Percentiles rank a stretch among this genome's conserved stretches.
These are phyloP conservation scores for Junonia oenone DNA, from an alignment of 2,888 invertebrate genomes.

Conservation along the genomic window DNA sequence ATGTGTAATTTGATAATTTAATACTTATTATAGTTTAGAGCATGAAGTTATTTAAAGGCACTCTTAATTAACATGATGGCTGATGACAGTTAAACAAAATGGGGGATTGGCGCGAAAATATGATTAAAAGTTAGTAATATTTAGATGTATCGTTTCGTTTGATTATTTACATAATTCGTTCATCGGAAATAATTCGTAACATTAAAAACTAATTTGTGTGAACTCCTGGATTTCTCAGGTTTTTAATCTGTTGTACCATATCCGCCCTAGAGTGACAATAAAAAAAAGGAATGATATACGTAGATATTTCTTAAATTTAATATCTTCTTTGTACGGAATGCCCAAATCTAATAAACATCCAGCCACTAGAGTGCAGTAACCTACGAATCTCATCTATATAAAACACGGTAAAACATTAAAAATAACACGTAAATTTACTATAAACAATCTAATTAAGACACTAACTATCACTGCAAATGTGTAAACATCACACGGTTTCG, in stretches of 20 bases:
- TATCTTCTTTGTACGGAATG: conserved; percentile 26
- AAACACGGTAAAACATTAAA: conserved; percentile 44
- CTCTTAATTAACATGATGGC: conserved; percentile 40
- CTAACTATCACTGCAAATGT: conserved; percentile 65
- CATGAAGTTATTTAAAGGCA: not conserved
- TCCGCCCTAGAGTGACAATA: conserved; percentile 7
- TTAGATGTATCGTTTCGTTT: conserved; percentile 15
- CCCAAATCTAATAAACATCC: conserved; percentile 16
- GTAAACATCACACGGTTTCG: conserved; percentile 63
- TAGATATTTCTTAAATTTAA: conserved; percentile 21
- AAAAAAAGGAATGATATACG: conserved; percentile 19
- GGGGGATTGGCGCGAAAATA: conserved; percentile 29
- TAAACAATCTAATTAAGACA: conserved; percentile 56
- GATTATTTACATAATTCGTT: conserved; percentile 11
- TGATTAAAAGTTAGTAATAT: not conserved
- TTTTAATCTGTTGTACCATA: conserved; percentile 16
- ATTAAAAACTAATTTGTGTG: conserved; percentile 9
- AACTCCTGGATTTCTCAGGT: conserved; percentile 17
- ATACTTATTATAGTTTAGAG: not conserved
- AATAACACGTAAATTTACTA: conserved; percentile 54
- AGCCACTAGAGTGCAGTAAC: conserved; percentile 18
- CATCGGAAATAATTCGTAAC: conserved; percentile 8
- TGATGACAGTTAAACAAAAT: conserved; percentile 34
- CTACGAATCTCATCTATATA: conserved; percentile 17
- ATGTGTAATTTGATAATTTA: too few species aligned